Conservation (phyloP, 2,113 vertebrate species). For the Brachyhypopomus gauderio region DNA sequence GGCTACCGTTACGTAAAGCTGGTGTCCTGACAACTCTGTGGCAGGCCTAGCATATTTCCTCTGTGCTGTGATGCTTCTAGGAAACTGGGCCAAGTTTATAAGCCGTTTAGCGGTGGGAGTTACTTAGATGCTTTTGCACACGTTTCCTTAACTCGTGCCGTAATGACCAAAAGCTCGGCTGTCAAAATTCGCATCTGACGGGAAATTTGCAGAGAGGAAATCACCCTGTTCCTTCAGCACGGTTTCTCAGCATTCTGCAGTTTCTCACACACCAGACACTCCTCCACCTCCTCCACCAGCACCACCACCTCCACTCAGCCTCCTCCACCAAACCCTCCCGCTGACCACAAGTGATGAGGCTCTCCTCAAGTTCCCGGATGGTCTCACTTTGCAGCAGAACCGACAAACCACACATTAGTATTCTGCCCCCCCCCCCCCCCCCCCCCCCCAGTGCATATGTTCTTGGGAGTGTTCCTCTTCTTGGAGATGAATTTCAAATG, state of each 20-base stretch:
- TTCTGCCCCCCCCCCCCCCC: neutral
- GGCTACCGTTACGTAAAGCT: too few species aligned
- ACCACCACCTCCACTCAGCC: too few species aligned
- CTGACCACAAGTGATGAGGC: conserved; percentile 33
- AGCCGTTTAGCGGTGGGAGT: neutral
- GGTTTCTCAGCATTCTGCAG: neutral
- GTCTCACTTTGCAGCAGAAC: neutral
- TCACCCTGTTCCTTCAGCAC: neutral
- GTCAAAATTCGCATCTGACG: conserved; percentile 12
- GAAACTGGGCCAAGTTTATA: neutral
- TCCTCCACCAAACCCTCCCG: too few species aligned
- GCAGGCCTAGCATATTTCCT: neutral
- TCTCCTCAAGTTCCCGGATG: neutral
- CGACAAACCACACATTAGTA: conserved; percentile 36
- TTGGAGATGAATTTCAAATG: conserved; percentile 37
- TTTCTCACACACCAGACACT: neutral
- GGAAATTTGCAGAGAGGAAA: neutral
- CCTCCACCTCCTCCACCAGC: too few species aligned
- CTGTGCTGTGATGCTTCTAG: neutral
- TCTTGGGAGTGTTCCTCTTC: neutral
- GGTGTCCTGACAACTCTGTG: too few species aligned
- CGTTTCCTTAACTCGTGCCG: neutral
- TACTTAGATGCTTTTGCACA: neutral
- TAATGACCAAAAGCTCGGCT: conserved; percentile 15
- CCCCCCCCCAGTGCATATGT: neutral